A percentile compares a stretch with the other conserved stretches of the same genome.
Evolutionary conservation across 2,113 vertebrate species (phyloP).

Genomic region (Etia nguti): DNA sequence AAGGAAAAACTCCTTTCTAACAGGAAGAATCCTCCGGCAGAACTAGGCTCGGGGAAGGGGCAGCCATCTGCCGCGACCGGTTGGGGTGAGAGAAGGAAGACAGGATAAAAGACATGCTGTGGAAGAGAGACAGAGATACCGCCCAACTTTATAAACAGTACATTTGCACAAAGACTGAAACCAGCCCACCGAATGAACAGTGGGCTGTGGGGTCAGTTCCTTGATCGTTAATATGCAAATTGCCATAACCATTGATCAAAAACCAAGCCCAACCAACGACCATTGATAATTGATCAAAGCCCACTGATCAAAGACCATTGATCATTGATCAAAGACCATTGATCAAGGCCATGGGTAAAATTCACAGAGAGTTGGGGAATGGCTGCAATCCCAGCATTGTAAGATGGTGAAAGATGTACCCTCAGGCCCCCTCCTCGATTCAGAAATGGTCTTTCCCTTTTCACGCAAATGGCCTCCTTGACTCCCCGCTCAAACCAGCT

Average conservation of each 20-base stretch:
- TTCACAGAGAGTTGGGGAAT: not conserved
- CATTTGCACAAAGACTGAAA: not conserved
- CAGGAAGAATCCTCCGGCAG: fast-evolving
- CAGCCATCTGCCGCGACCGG: not conserved
- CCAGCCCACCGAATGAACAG: not conserved
- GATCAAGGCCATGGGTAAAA: not conserved
- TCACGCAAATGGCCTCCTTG: not conserved
- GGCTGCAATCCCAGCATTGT: not conserved
- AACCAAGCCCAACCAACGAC: too few species aligned
- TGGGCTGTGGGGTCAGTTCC: not conserved
- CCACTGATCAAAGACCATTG: too few species aligned
- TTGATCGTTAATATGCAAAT: not conserved
- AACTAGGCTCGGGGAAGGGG: not conserved
- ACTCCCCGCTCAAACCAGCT: fast-evolving
- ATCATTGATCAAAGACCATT: not conserved
- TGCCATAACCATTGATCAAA: not conserved
- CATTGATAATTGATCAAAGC: not conserved
- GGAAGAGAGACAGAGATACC: not conserved
- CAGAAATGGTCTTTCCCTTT: not conserved
- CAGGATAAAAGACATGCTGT: not conserved
- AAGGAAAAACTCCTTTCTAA: too few species aligned
- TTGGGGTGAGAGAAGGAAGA: not conserved
- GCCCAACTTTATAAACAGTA: not conserved
- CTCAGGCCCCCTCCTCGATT: not conserved
- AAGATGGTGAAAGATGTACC: not conserved